These are phyloP conservation scores for Ditula angustiorana DNA, from an alignment of 2,888 invertebrate species.

Conservation along the genomic window DNA sequence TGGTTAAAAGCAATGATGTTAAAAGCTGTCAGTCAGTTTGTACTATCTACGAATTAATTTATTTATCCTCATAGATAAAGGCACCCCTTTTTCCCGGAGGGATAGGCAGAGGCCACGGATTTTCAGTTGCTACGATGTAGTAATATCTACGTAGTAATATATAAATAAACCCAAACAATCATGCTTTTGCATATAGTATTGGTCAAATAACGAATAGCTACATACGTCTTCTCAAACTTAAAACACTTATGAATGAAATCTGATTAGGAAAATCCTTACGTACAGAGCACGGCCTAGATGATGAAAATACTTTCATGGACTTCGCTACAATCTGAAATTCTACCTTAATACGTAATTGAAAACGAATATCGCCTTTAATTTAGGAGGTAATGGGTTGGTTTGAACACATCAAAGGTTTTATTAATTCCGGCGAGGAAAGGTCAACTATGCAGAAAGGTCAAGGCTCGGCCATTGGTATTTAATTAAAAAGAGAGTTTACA, in stretches of 20 bases:
- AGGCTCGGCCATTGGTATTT: conserved; percentile 32
- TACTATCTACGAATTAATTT: too few relatives aligned
- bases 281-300: not conserved
- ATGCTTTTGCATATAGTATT: too few relatives aligned
- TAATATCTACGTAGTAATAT: too few relatives aligned
- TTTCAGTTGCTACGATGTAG: too few relatives aligned
- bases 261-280: not conserved
- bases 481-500: conserved; percentile 34
- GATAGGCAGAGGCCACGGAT: too few relatives aligned
- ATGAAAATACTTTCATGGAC: not conserved
- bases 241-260: not conserved
- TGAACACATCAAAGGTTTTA: conserved; percentile 33
- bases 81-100: too few relatives aligned
- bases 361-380: conserved; percentile 25
- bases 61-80: too few relatives aligned
- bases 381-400: conserved; percentile 13
- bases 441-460: conserved; percentile 27
- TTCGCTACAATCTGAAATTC: not conserved
- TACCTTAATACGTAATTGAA: conserved; percentile 6
- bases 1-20: too few relatives aligned
- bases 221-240: too few relatives aligned
- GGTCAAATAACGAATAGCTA: too few relatives aligned
- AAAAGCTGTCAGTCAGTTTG: too few relatives aligned
- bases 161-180: too few relatives aligned
- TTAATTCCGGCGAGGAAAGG: conserved; percentile 21